phyloP scores from a whole-genome alignment of 2,113 vertebrate species.

The Nannospalax galili region DNA sequence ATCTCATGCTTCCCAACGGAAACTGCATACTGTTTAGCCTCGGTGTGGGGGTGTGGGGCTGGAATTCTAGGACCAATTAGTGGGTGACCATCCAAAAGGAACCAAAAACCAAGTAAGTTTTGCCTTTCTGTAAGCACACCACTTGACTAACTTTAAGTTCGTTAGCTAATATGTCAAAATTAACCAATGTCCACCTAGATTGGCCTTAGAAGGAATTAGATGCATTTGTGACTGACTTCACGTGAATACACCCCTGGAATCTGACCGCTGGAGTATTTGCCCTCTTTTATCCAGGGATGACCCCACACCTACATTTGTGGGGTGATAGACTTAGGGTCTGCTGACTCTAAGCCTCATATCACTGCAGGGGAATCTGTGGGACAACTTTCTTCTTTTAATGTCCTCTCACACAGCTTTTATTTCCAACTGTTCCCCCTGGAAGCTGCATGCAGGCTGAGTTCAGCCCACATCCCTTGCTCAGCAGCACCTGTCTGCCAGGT shows the following conservation, averaged over 20 bases:
- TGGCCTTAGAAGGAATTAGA: neutral
- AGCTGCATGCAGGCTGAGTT: neutral
- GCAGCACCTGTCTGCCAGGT: neutral
- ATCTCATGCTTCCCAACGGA: neutral
- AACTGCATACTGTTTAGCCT: neutral
- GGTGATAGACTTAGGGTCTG: neutral
- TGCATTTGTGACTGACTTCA: neutral
- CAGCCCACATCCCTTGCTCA: neutral
- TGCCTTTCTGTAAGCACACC: neutral
- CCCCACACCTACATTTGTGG: neutral
- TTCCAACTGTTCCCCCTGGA: neutral
- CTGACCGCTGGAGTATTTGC: neutral
- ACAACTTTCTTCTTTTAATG: neutral
- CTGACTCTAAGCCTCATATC: neutral
- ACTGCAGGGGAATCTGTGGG: neutral
- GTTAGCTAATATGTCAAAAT: neutral
- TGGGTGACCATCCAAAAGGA: neutral
- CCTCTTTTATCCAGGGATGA: neutral
- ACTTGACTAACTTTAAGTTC: neutral
- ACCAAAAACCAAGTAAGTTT: neutral
- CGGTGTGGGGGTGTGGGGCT: neutral
- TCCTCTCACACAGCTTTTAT: neutral
- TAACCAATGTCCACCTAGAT: neutral
- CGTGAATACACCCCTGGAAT: neutral
- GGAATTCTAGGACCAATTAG: neutral